Conservation (phyloP, 1,140 invertebrate genomes). For the Homarus americanus region DNA sequence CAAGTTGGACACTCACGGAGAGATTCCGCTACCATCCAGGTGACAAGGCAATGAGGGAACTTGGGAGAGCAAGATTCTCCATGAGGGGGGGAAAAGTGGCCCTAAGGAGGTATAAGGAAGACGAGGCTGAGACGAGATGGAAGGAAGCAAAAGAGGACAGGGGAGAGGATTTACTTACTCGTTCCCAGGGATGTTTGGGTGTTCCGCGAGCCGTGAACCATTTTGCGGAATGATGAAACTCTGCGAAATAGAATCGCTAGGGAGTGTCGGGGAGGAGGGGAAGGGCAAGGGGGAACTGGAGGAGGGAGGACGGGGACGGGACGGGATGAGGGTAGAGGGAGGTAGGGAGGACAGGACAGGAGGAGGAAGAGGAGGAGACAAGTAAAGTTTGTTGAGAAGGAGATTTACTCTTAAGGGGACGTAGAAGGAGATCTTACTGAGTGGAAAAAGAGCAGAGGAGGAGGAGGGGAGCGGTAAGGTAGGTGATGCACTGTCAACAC, state of each 20-base stretch:
- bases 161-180: constrained; percentile 38
- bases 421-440: constrained; percentile 5
- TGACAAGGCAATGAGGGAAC: constrained; percentile 67
- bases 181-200: constrained; percentile 41
- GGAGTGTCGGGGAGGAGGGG: not conserved
- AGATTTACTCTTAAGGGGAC: constrained; percentile 5
- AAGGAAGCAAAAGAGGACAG: constrained; percentile 5
- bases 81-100: constrained; percentile 54
- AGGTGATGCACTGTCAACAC: not conserved
- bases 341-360: not conserved
- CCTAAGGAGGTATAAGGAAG: constrained; percentile 55
- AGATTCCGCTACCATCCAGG: constrained; percentile 64
- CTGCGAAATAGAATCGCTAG: constrained; percentile 55
- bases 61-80: constrained; percentile 50
- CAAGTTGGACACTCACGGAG: constrained; percentile 50
- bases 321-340: not conserved
- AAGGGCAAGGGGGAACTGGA: not conserved
- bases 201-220: constrained; percentile 41
- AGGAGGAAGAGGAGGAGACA: not conserved
- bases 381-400: not conserved
- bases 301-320: not conserved
- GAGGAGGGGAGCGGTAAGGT: not conserved
- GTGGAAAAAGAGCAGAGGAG: not conserved
- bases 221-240: constrained; percentile 64
- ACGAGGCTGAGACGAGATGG: constrained; percentile 27